Conservation (phyloP, 2,113 vertebrate genomes). For the Megaceryle torquata region DNA sequence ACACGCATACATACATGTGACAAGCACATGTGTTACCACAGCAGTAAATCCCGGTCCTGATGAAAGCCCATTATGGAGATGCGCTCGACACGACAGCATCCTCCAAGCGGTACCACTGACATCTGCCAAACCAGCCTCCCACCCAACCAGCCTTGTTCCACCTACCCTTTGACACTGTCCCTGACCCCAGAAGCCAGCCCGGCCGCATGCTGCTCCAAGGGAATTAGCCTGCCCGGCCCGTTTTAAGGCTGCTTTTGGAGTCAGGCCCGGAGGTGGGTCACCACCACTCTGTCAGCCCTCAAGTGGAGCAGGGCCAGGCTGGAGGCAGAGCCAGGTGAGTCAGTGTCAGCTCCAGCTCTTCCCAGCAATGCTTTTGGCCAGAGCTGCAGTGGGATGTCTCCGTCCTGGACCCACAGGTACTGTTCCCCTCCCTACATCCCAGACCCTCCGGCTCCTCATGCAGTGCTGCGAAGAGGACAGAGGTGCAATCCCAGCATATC, state of each 20-base stretch:
- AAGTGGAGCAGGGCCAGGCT: not conserved
- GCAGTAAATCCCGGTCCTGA: not conserved
- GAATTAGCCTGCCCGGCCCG: not conserved
- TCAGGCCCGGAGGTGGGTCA: not conserved
- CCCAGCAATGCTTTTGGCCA: not conserved
- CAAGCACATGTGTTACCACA: accelerated
- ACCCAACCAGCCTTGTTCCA: not conserved
- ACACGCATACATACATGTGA: not conserved
- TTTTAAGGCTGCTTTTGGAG: not conserved
- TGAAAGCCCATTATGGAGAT: accelerated
- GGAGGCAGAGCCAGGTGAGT: accelerated
- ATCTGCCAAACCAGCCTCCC: not conserved
- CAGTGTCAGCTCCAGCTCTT: not conserved
- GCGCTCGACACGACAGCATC: not conserved
- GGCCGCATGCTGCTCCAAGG: accelerated
- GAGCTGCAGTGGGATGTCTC: accelerated
- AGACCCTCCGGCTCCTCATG: not conserved
- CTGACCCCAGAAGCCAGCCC: accelerated
- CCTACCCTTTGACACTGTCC: accelerated
- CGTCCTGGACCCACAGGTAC: no score
- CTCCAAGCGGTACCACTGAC: not conserved
- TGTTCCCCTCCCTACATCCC: not conserved
- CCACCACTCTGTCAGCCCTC: not conserved
- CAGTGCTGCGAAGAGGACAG: not conserved
- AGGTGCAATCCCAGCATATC: not conserved